A percentile compares a stretch with the other conserved stretches of the same genome.
These are phyloP conservation scores for Holacanthella duospinosa DNA, from an alignment of 2,888 invertebrate genomes.

Conservation along the genomic window DNA sequence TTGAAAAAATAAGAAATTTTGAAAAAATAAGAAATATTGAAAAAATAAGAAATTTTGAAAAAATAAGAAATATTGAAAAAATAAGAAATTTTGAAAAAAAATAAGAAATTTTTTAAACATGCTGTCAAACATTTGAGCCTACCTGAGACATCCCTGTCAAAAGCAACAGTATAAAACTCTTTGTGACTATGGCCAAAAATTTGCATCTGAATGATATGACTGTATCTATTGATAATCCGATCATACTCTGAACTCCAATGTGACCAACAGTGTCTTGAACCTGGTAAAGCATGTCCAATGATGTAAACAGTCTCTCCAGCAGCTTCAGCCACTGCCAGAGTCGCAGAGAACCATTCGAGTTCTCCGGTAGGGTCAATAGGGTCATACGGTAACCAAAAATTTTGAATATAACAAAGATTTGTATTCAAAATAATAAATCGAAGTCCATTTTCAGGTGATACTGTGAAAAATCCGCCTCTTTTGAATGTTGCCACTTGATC, in stretches of 20 bases:
- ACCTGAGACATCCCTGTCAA: neutral
- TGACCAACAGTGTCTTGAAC: slow-evolving; percentile 46
- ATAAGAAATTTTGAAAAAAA: no score
- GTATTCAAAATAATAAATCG: slow-evolving; percentile 68
- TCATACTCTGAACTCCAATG: slow-evolving; percentile 27
- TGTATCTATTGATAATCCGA: slow-evolving; percentile 26
- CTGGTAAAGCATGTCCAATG: slow-evolving; percentile 70
- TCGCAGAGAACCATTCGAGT: neutral
- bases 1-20: no score
- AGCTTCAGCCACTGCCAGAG: neutral
- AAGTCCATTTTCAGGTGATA: slow-evolving; percentile 50
- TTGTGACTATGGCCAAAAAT: neutral
- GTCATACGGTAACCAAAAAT: slow-evolving; percentile 56
- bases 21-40: no score
- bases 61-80: no score
- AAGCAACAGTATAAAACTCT: neutral
- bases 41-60: no score
- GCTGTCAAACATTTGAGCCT: no score
- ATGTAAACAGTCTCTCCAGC: slow-evolving; percentile 52
- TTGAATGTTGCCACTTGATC: slow-evolving; percentile 51
- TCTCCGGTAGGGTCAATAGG: neutral
- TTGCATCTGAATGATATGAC: slow-evolving; percentile 43
- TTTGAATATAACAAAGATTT: slow-evolving; percentile 62
- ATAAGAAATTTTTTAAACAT: no score
- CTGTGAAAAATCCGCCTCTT: slow-evolving; percentile 67